Base-by-base conservation (phyloP, 2,113 vertebrate species). In the Sorex araneus region DNA sequence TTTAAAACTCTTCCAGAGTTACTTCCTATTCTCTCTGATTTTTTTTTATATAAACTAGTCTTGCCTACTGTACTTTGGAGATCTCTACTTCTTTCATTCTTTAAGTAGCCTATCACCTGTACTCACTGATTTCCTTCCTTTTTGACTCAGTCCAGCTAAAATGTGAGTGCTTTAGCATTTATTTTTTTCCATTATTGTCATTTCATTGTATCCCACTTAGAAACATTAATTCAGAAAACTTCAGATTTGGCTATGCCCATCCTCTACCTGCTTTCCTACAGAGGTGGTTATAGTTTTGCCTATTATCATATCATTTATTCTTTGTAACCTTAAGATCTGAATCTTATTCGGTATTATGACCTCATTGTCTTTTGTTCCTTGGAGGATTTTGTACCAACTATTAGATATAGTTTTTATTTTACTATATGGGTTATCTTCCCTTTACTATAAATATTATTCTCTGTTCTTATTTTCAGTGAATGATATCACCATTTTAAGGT, bases 111-210 rank as follows among this genome's bases (percentile, higher is more conserved):
- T 36, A 28, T 32, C 47, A 8, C 1, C 2, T 11, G 18, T 9
- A 45, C 15, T 32, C n/a, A 6, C 8, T 69, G 13, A 34, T 2
- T 47, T 32, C 9, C 36, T 34, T 71, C 6, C 16, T 12, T 63
- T 19, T 25, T 16, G 1, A 66, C 19, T 28, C 21, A 43, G 1
- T 18, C 25, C 3, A 11, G 3, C 0, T 0, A 6, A 6, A 0
- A 19, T 10, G 15, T 32, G 10, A 34, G 66, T 27, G 13, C 2
- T 47, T 69, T 67, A 13, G 34, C 74, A 11, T 1, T 60, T 4
- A 28, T 8, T 7, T 32, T 76, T 30, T 32, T 63, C 3, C 1
- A 11, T 30, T 60, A 30, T 32, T 34, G 43, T 8, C 43, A 2
- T 34, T 57, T 66, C n/a, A n/a, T 32, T 43, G n/a, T 12, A 3